These are phyloP conservation scores for Noctuana brunneofusca DNA, from an alignment of 2,888 invertebrate species.

Conservation along the genomic window DNA sequence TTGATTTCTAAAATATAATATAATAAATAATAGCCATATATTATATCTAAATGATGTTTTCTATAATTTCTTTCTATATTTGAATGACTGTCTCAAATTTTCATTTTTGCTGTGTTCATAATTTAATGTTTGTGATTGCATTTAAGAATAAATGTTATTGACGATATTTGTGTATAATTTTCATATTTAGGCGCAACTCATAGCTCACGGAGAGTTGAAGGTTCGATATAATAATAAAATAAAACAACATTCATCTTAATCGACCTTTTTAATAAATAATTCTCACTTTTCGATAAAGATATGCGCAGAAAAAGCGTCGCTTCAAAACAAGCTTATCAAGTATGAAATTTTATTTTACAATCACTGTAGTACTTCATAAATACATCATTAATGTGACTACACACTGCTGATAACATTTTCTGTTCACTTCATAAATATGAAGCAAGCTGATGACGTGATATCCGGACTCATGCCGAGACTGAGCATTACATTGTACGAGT, in stretches of 20 bases:
- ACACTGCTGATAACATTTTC: neutral
- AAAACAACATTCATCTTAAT: constrained; percentile 11
- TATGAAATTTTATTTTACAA: neutral
- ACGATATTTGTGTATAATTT: neutral
- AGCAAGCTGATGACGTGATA: too few species aligned
- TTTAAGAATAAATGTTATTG: constrained; percentile 27
- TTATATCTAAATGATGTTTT: neutral
- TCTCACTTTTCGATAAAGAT: constrained; percentile 33
- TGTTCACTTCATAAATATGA: neutral
- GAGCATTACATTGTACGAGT: too few species aligned
- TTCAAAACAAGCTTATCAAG: constrained; percentile 27
- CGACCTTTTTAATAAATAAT: constrained; percentile 34
- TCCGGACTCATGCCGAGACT: too few species aligned
- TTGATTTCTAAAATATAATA: too few species aligned
- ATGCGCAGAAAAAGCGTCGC: constrained; percentile 31
- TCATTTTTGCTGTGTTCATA: constrained; percentile 7
- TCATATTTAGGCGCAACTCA: too few species aligned
- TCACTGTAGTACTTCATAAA: neutral
- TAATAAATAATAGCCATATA: too few species aligned
- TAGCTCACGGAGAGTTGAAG: too few species aligned
- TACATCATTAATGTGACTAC: neutral
- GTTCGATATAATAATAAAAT: neutral
- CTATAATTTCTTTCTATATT: neutral
- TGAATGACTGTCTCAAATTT: neutral
- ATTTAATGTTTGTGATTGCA: constrained; percentile 6